phyloP scores from a whole-genome alignment of 2,888 invertebrate genomes.

The Apocheima hispidaria region DNA sequence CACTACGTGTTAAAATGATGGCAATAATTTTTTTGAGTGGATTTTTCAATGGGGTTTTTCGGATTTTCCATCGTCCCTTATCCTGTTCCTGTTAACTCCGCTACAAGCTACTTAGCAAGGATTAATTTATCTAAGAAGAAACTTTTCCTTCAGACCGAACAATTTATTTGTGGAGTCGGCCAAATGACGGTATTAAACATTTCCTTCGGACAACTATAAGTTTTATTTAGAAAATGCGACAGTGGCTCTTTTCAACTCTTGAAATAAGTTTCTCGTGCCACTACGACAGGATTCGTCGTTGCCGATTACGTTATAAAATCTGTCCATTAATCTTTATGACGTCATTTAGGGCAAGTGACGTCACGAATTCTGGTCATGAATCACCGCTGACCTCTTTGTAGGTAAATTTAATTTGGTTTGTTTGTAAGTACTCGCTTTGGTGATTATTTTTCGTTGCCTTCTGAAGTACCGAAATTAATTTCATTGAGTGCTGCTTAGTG shows the following conservation, averaged over 20 bases:
- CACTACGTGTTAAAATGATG: no score
- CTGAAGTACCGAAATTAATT: conserved; percentile 13
- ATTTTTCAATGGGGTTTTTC: no score
- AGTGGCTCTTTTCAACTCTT: background rate
- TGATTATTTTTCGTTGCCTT: conserved; percentile 8
- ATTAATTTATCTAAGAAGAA: conserved; percentile 15
- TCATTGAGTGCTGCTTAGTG: conserved; percentile 13
- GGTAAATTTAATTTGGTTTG: conserved; percentile 20
- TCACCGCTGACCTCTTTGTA: conserved; percentile 26
- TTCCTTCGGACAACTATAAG: background rate
- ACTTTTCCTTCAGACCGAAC: conserved; percentile 15
- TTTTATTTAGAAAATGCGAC: background rate
- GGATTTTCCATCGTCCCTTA: no score
- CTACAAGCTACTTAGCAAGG: conserved; percentile 27
- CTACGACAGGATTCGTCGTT: conserved; percentile 19
- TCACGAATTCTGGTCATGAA: conserved; percentile 25
- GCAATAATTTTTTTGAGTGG: no score
- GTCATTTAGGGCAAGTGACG: conserved; percentile 36
- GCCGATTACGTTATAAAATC: conserved; percentile 44
- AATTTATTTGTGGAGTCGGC: background rate
- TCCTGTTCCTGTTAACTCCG: conserved; percentile 16
- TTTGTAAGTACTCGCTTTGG: conserved; percentile 11
- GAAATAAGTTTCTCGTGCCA: background rate
- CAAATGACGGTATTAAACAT: background rate
- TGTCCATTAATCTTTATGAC: conserved; percentile 46